phyloP scores from a whole-genome alignment of 2,888 invertebrate genomes.

The Hyalella azteca region DNA sequence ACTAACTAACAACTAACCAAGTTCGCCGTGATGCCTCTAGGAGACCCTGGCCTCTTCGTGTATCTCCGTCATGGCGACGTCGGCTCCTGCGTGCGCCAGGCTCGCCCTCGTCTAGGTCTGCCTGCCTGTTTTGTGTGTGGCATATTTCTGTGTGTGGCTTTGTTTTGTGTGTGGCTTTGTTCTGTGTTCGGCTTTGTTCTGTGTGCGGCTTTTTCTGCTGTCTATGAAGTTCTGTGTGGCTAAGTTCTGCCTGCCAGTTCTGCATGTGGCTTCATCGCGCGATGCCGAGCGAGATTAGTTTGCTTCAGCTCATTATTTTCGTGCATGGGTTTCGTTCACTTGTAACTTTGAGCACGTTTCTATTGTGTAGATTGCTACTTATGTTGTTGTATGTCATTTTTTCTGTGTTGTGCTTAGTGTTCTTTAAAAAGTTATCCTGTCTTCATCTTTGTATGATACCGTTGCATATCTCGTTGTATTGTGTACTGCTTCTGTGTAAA shows the following conservation, averaged over 20 bases:
- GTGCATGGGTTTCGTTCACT: not conserved
- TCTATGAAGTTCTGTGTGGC: not conserved
- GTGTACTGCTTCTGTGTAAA: too few species aligned
- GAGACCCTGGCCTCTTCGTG: constrained; percentile 43
- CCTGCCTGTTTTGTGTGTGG: not conserved
- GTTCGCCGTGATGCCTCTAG: too few species aligned
- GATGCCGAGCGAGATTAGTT: not conserved
- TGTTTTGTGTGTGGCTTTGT: not conserved
- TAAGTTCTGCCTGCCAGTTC: too few species aligned
- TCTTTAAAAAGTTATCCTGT: too few species aligned
- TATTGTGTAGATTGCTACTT: too few species aligned
- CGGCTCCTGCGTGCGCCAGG: not conserved
- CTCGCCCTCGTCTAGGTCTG: not conserved
- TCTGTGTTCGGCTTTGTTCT: not conserved
- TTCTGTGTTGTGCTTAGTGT: too few species aligned
- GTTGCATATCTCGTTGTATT: too few species aligned
- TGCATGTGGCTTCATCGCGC: too few species aligned
- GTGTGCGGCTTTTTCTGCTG: not conserved
- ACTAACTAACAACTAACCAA: too few species aligned
- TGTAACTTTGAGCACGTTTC: too few species aligned
- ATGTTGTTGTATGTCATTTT: too few species aligned
- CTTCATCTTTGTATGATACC: too few species aligned
- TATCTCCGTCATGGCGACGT: constrained; percentile 54
- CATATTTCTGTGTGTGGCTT: not conserved
- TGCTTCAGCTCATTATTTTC: not conserved